A percentile compares a stretch with the other conserved stretches of the same genome.
Evolutionary conservation across 2,797 vertebrate species (phyloP).

Genomic region (Tympanoctomys barrerae): DNA sequence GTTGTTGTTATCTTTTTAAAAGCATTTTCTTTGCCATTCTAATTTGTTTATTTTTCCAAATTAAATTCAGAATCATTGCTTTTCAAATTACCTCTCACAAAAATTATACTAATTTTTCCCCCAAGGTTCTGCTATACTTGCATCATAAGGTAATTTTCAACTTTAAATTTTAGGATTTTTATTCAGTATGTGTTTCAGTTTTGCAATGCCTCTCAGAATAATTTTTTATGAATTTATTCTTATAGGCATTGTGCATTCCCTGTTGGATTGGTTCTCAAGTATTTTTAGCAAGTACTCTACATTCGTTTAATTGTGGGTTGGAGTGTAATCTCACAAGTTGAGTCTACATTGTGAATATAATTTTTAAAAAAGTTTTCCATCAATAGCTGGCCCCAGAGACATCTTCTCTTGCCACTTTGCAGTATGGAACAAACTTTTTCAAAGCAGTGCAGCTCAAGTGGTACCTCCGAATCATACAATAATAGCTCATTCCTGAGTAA

Average conservation of each 20-base stretch:
- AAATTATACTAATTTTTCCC: neutral
- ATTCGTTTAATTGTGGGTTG: conserved; percentile 24
- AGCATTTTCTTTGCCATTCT: neutral
- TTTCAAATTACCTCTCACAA: neutral
- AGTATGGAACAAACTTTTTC: neutral
- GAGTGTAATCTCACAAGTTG: neutral
- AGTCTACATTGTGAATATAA: neutral
- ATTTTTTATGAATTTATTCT: conserved; percentile 28
- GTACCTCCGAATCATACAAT: neutral
- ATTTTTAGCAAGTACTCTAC: neutral
- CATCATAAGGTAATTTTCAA: neutral
- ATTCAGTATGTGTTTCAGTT: conserved; percentile 4
- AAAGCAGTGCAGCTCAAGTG: neutral
- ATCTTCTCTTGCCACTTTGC: neutral
- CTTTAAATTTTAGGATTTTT: conserved; percentile 42
- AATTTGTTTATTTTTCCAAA: neutral
- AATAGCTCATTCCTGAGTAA: neutral
- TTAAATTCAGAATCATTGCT: conserved; percentile 53
- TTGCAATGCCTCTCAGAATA: neutral
- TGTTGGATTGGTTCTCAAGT: neutral
- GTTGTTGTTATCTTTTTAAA: neutral
- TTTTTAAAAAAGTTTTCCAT: neutral
- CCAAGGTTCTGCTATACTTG: conserved; percentile 3
- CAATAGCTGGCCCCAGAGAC: neutral
- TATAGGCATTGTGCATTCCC: neutral